Evolutionary conservation across 1,140 invertebrate genomes (phyloP).

Genomic region (Cotesia vestalis): DNA sequence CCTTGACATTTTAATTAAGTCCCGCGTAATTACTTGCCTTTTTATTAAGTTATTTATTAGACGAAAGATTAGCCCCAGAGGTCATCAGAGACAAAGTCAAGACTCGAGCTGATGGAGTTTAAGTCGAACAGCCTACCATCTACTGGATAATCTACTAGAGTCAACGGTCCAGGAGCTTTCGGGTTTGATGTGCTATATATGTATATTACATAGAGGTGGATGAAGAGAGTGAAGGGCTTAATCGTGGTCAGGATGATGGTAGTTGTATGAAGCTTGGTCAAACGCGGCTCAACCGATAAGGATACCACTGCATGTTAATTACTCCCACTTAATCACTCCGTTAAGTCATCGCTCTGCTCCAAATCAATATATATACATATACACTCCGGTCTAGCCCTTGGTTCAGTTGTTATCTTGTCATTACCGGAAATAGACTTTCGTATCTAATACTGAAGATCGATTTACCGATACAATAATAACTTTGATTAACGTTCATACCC

Average conservation of each 20-base stretch:
- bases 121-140: background rate
- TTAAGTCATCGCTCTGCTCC: constrained; percentile 39
- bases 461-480: constrained; percentile 4
- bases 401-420: constrained; percentile 23
- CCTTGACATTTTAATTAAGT: no score
- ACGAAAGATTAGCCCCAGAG: no score
- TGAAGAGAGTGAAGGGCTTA: constrained; percentile 29
- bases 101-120: no score
- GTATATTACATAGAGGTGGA: constrained; percentile 7
- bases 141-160: constrained; percentile 11
- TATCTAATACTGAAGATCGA: background rate
- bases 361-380: constrained; percentile 34
- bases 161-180: constrained; percentile 27
- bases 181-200: background rate
- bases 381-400: background rate
- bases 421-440: constrained; percentile 20
- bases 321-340: constrained; percentile 41
- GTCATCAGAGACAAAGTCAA: no score
- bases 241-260: constrained; percentile 14
- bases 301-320: constrained; percentile 41
- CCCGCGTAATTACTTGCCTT: no score
- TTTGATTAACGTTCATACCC: constrained; percentile 2
- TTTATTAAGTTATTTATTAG: no score
- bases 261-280: constrained; percentile 25
- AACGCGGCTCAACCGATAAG: constrained; percentile 37